Conservation (phyloP, 2,797 vertebrate species). For the Bovichtus diacanthus region DNA sequence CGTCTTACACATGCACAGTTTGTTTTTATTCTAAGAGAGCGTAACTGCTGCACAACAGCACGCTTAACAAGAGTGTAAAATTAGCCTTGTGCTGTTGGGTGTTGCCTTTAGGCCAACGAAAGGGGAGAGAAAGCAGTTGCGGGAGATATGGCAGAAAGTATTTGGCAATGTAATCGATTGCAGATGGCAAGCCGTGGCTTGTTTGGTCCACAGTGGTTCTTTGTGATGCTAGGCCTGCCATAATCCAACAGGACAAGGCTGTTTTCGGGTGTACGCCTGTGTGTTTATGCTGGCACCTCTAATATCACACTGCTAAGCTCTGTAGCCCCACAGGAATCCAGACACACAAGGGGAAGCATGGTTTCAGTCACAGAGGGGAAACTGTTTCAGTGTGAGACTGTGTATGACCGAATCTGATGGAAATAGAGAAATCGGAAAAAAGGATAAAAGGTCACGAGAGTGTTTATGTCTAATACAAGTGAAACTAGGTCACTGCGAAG, state of each 20-base stretch:
- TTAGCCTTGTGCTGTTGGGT: conserved; percentile 68
- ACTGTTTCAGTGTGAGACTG: conserved; percentile 26
- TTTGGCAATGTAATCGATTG: conserved; percentile 78
- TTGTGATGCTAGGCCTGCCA: conserved; percentile 70
- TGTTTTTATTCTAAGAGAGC: conserved; percentile 53
- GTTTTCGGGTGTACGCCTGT: conserved; percentile 52
- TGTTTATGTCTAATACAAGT: not conserved
- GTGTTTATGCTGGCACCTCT: conserved; percentile 71
- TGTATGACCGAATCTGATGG: not conserved
- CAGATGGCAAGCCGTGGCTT: conserved; percentile 77
- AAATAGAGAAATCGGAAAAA: not conserved
- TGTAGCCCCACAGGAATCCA: conserved; percentile 66
- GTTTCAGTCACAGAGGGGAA: conserved; percentile 38
- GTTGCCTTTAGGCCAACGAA: conserved; percentile 65
- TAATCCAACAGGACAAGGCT: conserved; percentile 68
- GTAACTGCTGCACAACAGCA: conserved; percentile 47
- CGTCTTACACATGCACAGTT: conserved; percentile 17
- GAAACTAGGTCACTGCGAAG: conserved; percentile 10
- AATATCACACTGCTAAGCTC: conserved; percentile 64
- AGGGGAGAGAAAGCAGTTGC: conserved; percentile 61
- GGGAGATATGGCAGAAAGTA: conserved; percentile 66
- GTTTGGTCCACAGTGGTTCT: conserved; percentile 77
- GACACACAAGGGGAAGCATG: conserved; percentile 50
- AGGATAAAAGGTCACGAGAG: not conserved
- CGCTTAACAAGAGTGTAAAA: conserved; percentile 58